Evolutionary conservation across 2,113 vertebrate species (phyloP).

Genomic region (Stomatorhinus ivindoensis): DNA sequence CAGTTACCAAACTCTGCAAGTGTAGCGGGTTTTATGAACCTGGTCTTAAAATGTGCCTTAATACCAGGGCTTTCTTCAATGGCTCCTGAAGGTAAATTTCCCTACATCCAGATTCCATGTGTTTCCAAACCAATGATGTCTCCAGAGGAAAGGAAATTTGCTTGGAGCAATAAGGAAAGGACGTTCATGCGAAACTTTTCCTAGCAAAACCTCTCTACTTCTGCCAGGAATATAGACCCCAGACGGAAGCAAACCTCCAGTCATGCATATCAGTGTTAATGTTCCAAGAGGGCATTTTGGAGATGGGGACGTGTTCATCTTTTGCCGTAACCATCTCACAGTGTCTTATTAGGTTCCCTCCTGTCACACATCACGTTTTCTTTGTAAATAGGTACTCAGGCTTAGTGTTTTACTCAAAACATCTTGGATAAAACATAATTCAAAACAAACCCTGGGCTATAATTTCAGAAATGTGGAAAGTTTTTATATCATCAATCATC

Average conservation of each 20-base stretch:
- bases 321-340: not conserved
- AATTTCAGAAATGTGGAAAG: not conserved
- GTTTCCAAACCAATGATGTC: not conserved
- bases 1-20: slow-evolving; percentile 40
- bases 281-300: not conserved
- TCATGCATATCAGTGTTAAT: not conserved
- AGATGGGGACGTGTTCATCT: not conserved
- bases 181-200: not conserved
- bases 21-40: slow-evolving; percentile 43
- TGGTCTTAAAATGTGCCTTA: slow-evolving; percentile 3
- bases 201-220: not conserved
- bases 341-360: not conserved
- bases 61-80: not conserved
- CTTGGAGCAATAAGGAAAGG: not conserved
- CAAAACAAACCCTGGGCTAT: not conserved
- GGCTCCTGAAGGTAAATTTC: not conserved
- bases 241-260: not conserved
- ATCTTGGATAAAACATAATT: not conserved
- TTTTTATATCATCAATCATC: not conserved
- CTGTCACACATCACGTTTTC: not conserved
- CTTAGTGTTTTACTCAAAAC: not conserved
- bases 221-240: not conserved
- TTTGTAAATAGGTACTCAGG: not conserved
- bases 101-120: not conserved
- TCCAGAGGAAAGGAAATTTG: not conserved